These are phyloP conservation scores for Lucifuga dentata DNA, from an alignment of 2,113 vertebrate genomes.

Conservation along the genomic window DNA sequence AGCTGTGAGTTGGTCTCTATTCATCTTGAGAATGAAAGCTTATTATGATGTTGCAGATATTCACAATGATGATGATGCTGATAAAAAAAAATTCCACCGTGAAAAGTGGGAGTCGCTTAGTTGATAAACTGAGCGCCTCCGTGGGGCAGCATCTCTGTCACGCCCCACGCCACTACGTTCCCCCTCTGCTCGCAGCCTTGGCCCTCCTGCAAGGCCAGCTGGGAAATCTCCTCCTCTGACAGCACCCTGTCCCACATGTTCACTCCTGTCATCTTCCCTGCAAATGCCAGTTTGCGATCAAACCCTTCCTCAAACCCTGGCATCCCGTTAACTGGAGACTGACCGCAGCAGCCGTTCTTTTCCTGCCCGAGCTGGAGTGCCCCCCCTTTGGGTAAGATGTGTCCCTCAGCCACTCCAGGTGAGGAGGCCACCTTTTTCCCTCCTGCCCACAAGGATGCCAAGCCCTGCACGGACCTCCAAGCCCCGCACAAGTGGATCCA, in stretches of 20 bases:
- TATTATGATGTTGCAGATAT: slow-evolving; percentile 21
- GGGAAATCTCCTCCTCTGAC: slow-evolving; percentile 80
- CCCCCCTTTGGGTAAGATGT: slow-evolving; percentile 86
- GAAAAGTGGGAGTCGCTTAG: slow-evolving; percentile 60
- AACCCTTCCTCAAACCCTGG: slow-evolving; percentile 83
- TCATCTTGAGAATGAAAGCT: slow-evolving; percentile 40
- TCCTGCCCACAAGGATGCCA: slow-evolving; percentile 83
- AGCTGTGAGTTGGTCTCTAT: slow-evolving; percentile 20
- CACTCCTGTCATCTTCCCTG: slow-evolving; percentile 92
- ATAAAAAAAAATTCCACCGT: neutral
- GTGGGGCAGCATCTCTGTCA: slow-evolving; percentile 89
- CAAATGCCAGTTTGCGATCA: slow-evolving; percentile 88
- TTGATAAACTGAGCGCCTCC: slow-evolving; percentile 91
- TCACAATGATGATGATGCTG: neutral
- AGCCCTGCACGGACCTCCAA: slow-evolving; percentile 88
- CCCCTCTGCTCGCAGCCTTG: slow-evolving; percentile 85
- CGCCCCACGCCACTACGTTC: slow-evolving; percentile 92
- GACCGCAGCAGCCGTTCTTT: slow-evolving; percentile 81
- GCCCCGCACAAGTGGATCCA: slow-evolving; percentile 92
- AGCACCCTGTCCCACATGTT: slow-evolving; percentile 93
- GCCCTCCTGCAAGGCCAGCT: slow-evolving; percentile 64
- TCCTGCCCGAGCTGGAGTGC: slow-evolving; percentile 93
- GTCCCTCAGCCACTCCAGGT: slow-evolving; percentile 76
- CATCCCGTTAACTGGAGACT: slow-evolving; percentile 60
- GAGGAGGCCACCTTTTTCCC: slow-evolving; percentile 76